Conservation (phyloP, 1,140 invertebrate species). For the Grapholita molesta region DNA sequence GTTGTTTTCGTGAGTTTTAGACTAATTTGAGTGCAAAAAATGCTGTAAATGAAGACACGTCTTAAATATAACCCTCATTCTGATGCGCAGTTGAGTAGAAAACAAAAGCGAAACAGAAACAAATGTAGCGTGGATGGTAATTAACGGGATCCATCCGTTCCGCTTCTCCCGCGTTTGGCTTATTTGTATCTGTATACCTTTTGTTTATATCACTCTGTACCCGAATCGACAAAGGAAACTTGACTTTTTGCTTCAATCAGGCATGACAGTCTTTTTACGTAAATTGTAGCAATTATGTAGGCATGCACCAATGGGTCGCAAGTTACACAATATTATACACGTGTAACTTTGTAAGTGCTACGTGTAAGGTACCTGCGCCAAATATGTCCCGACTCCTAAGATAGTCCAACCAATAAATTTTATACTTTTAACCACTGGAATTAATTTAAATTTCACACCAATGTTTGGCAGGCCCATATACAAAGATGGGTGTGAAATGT, state of each 20-base stretch:
- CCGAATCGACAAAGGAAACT: background rate
- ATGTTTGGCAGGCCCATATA: no score
- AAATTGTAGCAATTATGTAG: no score
- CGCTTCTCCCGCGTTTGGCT: background rate
- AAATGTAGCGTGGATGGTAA: background rate
- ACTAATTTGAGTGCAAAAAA: background rate
- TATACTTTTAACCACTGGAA: no score
- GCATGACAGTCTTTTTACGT: background rate
- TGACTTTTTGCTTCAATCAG: background rate
- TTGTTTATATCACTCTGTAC: background rate
- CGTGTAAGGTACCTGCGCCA: no score
- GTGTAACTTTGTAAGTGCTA: no score
- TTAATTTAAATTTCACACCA: no score
- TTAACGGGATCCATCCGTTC: background rate
- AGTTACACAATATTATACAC: no score
- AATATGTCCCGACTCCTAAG: no score
- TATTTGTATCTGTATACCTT: conserved; percentile 9
- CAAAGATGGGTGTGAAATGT: no score
- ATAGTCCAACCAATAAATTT: no score
- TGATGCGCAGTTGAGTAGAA: background rate
- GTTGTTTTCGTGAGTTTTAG: background rate
- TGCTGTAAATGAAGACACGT: background rate
- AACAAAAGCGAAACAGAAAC: background rate
- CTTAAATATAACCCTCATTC: background rate
- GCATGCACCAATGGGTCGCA: no score